Evolutionary conservation across 2,113 vertebrate species (phyloP).

Genomic region (Phaetusa simplex): DNA sequence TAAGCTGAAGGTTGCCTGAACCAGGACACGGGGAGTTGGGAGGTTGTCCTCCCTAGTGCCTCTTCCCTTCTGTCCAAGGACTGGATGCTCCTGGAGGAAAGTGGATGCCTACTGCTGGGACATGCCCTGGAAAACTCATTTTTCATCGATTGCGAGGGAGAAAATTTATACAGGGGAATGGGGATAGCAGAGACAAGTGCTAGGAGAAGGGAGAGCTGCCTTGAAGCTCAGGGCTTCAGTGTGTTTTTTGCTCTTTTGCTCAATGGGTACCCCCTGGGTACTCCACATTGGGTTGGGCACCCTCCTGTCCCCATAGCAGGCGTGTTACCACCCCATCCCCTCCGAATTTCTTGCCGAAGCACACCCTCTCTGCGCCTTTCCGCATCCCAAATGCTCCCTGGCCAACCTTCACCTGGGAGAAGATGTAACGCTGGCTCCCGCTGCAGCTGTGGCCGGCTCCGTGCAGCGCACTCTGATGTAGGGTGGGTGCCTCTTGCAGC

Average conservation of each 20-base stretch:
- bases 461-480: fast-evolving
- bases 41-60: not conserved
- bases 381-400: not conserved
- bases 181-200: not conserved
- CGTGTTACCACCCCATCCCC: too few species aligned
- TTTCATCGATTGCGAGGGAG: not conserved
- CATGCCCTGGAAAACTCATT: not conserved
- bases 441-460: not conserved
- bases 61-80: not conserved
- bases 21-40: not conserved
- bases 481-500: not conserved
- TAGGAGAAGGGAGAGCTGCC: not conserved
- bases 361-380: not conserved
- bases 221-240: not conserved
- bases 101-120: not conserved
- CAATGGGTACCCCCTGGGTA: not conserved
- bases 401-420: not conserved
- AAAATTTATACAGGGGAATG: not conserved
- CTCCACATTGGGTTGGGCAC: not conserved
- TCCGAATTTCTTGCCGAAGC: not conserved
- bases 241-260: not conserved
- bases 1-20: not conserved
- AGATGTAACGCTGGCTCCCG: not conserved
- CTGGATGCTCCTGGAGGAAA: not conserved
- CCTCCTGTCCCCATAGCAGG: not conserved